phyloP scores from a whole-genome alignment of 2,797 vertebrate genomes.

The Eupleurogrammus muticus region DNA sequence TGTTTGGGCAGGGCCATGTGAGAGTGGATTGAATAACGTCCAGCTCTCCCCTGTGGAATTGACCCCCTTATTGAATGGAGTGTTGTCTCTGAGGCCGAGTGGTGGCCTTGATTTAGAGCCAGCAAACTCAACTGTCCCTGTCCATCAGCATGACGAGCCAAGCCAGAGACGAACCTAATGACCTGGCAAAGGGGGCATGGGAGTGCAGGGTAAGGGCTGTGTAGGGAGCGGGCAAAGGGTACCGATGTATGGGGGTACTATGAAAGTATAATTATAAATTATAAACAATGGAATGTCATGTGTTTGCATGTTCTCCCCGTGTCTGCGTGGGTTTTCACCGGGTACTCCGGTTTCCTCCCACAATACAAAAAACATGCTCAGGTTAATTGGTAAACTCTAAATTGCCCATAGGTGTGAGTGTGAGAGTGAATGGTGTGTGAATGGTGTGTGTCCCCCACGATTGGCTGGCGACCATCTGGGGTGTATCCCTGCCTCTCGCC shows the following conservation, averaged over 20 bases:
- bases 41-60: slow-evolving; percentile 52
- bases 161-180: slow-evolving; percentile 62
- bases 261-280: background rate
- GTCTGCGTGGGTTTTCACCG: too few relatives aligned
- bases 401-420: too few relatives aligned
- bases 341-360: too few relatives aligned
- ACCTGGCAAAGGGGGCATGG: slow-evolving; percentile 36
- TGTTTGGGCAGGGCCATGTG: slow-evolving; percentile 33
- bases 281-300: too few relatives aligned
- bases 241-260: background rate
- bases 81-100: slow-evolving; percentile 61
- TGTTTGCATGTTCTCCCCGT: too few relatives aligned
- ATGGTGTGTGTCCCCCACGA: too few relatives aligned
- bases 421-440: too few relatives aligned
- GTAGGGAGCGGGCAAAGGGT: slow-evolving; percentile 6
- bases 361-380: too few relatives aligned
- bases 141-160: slow-evolving; percentile 68
- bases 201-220: slow-evolving; percentile 14
- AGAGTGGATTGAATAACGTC: slow-evolving; percentile 62
- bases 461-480: too few relatives aligned
- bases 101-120: slow-evolving; percentile 65
- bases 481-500: too few relatives aligned
- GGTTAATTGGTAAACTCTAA: too few relatives aligned
- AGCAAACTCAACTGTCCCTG: slow-evolving; percentile 76
- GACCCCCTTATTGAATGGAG: slow-evolving; percentile 68